Percentiles rank a stretch among this genome's conserved stretches.
phyloP scores from a whole-genome alignment of 2,888 invertebrate species.

The Metacarcinus magister region DNA sequence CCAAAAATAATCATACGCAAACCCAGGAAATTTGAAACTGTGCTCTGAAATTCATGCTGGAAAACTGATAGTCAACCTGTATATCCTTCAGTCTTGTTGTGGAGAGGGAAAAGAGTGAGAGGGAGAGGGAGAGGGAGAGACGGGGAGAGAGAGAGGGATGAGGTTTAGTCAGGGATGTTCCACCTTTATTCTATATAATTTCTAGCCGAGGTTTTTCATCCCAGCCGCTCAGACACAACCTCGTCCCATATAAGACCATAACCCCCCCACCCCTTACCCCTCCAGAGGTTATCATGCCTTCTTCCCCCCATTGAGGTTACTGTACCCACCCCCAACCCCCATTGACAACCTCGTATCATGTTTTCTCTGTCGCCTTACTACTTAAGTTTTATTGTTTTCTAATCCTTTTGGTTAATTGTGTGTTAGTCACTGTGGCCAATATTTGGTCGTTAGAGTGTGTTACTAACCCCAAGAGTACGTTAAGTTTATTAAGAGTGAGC shows the following conservation, averaged over 20 bases:
- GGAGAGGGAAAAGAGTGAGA: neutral
- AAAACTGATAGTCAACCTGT: neutral
- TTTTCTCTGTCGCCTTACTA: neutral
- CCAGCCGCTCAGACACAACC: neutral
- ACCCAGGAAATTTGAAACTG: no score
- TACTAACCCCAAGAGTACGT: neutral
- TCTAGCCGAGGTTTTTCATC: neutral
- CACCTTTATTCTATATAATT: neutral
- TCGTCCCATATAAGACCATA: neutral
- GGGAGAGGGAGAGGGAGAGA: neutral
- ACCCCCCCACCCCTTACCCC: no score
- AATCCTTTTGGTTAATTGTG: neutral
- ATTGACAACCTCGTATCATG: no score
- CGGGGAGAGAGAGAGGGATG: neutral
- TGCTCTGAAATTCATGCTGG: no score
- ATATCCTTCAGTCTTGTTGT: neutral
- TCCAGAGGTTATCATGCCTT: no score
- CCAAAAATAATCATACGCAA: no score
- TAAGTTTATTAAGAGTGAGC: neutral
- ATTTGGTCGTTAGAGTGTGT: neutral
- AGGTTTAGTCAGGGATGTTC: neutral
- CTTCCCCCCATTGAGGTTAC: no score
- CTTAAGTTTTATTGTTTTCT: neutral
- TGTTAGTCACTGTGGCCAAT: neutral
- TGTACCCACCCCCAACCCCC: neutral